These are phyloP conservation scores for Bradypodion pumilum DNA, from an alignment of 2,797 vertebrate genomes.

Conservation along the genomic window DNA sequence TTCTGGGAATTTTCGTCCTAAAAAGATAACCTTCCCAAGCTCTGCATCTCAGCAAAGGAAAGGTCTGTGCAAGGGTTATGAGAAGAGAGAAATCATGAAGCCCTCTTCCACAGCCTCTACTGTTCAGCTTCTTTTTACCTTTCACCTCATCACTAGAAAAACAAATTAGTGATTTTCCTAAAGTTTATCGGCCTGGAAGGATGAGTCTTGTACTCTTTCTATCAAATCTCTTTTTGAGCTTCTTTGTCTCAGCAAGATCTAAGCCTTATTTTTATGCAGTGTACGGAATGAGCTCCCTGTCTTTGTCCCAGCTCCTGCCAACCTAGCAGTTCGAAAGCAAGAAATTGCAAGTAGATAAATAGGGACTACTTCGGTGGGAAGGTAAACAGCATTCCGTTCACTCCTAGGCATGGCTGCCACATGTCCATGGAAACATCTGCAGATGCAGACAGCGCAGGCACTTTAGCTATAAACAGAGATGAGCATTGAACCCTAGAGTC, in stretches of 20 bases:
- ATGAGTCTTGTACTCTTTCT: constrained; percentile 37
- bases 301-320: no score
- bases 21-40: no score
- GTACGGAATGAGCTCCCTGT: no score
- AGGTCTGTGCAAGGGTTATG: neutral
- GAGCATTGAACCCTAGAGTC: no score
- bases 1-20: neutral
- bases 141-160: constrained; percentile 44
- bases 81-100: constrained; percentile 40
- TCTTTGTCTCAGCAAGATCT: constrained; percentile 38
- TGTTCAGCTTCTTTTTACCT: neutral
- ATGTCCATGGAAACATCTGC: no score
- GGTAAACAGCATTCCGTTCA: no score
- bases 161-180: constrained; percentile 42
- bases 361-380: no score
- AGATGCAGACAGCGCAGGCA: no score
- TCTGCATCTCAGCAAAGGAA: neutral
- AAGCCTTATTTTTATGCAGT: constrained; percentile 47
- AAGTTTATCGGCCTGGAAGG: constrained; percentile 36
- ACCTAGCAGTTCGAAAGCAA: no score
- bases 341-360: no score
- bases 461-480: no score
- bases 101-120: constrained; percentile 30
- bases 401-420: no score
- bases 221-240: constrained; percentile 28